A percentile compares a stretch with the other conserved stretches of the same genome.
Conservation (phyloP, 2,797 vertebrate species). For the Poecilia gillii region DNA sequence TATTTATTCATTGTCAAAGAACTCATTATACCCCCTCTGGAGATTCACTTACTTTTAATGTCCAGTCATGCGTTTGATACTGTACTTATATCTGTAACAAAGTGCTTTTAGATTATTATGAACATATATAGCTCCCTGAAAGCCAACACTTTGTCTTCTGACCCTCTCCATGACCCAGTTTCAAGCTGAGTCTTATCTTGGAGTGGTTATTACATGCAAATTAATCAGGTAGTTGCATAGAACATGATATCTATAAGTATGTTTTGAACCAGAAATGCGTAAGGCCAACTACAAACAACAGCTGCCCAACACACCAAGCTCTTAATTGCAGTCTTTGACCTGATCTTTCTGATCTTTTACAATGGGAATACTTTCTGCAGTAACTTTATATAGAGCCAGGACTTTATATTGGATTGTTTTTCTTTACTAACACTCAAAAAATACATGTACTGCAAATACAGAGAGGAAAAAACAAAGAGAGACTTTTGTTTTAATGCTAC, state of each 20-base stretch:
- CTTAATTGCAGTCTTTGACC: not conserved
- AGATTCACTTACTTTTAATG: slow-evolving; percentile 29
- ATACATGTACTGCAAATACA: too few relatives aligned
- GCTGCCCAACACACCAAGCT: not conserved
- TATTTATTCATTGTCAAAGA: slow-evolving; percentile 52
- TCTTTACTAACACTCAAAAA: not conserved
- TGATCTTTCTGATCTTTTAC: not conserved
- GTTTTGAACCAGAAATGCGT: slow-evolving; percentile 7
- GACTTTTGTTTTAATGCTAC: too few relatives aligned
- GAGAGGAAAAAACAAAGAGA: too few relatives aligned
- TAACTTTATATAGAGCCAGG: not conserved
- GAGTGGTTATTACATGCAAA: slow-evolving; percentile 18
- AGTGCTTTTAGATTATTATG: slow-evolving; percentile 15
- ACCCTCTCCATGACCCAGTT: slow-evolving; percentile 18
- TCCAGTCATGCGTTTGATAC: slow-evolving; percentile 13
- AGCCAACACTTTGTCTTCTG: slow-evolving; percentile 8
- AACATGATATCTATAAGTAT: slow-evolving; percentile 6
- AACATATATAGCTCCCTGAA: not conserved
- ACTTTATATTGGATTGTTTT: not conserved
- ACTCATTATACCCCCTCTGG: slow-evolving; percentile 27
- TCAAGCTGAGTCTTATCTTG: slow-evolving; percentile 11
- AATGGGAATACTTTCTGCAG: not conserved
- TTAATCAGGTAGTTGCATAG: not conserved
- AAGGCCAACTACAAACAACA: not conserved
- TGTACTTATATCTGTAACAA: slow-evolving; percentile 25